Conservation (phyloP, 2,888 invertebrate species). For the Plagodis pulveraria region DNA sequence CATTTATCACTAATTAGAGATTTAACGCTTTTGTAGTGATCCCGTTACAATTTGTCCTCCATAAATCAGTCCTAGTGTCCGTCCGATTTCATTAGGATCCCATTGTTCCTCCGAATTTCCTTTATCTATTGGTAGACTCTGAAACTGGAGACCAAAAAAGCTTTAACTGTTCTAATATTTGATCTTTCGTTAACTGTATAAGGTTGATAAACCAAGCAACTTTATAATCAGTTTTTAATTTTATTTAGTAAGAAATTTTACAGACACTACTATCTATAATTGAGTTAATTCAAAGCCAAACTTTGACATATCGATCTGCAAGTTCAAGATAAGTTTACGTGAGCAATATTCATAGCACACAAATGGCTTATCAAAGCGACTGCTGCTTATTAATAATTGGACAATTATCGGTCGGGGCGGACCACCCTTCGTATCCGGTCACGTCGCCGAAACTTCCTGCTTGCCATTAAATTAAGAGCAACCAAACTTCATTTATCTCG, state of each 20-base stretch:
- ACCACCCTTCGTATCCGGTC: slow-evolving; percentile 61
- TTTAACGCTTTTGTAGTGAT: slow-evolving; percentile 43
- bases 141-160: slow-evolving; percentile 14
- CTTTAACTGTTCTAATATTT: slow-evolving; percentile 31
- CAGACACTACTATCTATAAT: slow-evolving; percentile 12
- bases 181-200: slow-evolving; percentile 22
- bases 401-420: slow-evolving; percentile 64
- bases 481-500: slow-evolving; percentile 83
- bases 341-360: slow-evolving; percentile 30
- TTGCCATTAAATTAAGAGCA: slow-evolving; percentile 81
- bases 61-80: slow-evolving; percentile 50
- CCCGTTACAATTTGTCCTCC: slow-evolving; percentile 50
- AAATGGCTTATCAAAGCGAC: slow-evolving; percentile 35
- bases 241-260: background rate
- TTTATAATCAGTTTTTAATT: slow-evolving; percentile 1
- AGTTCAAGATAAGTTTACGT: slow-evolving; percentile 27
- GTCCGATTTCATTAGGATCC: slow-evolving; percentile 40
- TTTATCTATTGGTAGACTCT: background rate
- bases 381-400: slow-evolving; percentile 59
- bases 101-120: slow-evolving; percentile 33
- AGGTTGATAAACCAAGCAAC: background rate
- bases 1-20: slow-evolving; percentile 44
- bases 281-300: slow-evolving; percentile 16
- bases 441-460: slow-evolving; percentile 75
- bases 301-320: slow-evolving; percentile 29